These are phyloP conservation scores for Tinamus guttatus DNA, from an alignment of 2,113 vertebrate species.

Conservation along the genomic window DNA sequence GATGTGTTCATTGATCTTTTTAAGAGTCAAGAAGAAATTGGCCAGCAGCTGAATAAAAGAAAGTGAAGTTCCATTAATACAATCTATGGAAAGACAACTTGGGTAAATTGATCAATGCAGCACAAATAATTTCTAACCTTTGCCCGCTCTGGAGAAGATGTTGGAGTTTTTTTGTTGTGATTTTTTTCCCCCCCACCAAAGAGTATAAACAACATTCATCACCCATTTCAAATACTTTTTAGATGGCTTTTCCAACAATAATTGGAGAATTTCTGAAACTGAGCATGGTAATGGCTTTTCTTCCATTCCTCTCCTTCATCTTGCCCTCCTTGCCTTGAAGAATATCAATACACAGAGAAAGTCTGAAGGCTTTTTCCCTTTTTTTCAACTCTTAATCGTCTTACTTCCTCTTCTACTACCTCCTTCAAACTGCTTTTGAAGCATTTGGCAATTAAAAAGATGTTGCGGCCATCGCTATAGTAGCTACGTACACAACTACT, in stretches of 20 bases:
- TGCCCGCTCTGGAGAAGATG: slow-evolving; percentile 74
- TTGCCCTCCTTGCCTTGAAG: background rate
- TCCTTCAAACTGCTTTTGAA: background rate
- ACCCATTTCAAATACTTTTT: slow-evolving; percentile 77
- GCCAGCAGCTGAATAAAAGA: slow-evolving; percentile 80
- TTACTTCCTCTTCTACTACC: background rate
- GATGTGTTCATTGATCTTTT: slow-evolving; percentile 85
- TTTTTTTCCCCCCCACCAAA: slow-evolving; percentile 28
- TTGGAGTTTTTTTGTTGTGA: slow-evolving; percentile 50
- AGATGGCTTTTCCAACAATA: slow-evolving; percentile 73
- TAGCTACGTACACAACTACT: background rate
- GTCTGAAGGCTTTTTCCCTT: background rate
- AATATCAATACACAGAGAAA: slow-evolving; percentile 54
- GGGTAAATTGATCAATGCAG: slow-evolving; percentile 83
- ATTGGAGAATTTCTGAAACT: slow-evolving; percentile 76
- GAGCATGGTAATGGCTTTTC: slow-evolving; percentile 45
- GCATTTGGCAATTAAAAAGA: background rate
- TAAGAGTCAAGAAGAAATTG: slow-evolving; percentile 82
- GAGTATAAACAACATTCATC: slow-evolving; percentile 73
- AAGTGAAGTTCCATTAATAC: slow-evolving; percentile 87
- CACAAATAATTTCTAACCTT: slow-evolving; percentile 84
- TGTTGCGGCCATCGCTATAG: background rate
- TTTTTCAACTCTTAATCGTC: background rate
- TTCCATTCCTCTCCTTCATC: background rate
- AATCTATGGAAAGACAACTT: slow-evolving; percentile 83